Percentiles rank a stretch among this genome's conserved stretches.
Conservation (phyloP, 1,140 invertebrate genomes). For the Cherax quadricarinatus region DNA sequence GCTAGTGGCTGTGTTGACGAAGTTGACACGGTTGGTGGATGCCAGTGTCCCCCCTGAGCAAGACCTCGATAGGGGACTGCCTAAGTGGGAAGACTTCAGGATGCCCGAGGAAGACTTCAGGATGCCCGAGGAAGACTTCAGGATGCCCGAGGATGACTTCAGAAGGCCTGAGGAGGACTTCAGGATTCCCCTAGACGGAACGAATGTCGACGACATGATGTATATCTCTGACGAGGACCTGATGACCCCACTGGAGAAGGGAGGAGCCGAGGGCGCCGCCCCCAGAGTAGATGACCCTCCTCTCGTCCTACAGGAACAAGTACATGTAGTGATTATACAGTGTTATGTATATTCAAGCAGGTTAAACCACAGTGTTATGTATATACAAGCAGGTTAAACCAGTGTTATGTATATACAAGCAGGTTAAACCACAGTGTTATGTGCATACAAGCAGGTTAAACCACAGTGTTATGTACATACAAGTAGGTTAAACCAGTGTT, state of each 20-base stretch:
- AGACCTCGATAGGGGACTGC: slow-evolving; percentile 16
- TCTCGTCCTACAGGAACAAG: too few relatives aligned
- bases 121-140: slow-evolving; percentile 16
- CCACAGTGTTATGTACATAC: too few relatives aligned
- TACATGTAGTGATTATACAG: too few relatives aligned
- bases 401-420: too few relatives aligned
- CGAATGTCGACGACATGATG: not conserved
- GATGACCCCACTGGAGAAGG: slow-evolving; percentile 1
- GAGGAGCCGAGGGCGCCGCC: not conserved
- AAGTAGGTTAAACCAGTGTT: too few relatives aligned
- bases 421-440: too few relatives aligned
- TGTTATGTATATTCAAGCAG: too few relatives aligned
- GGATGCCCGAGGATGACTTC: slow-evolving; percentile 47
- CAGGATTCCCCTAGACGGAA: slow-evolving; percentile 28
- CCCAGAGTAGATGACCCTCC: not conserved
- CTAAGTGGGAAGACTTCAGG: slow-evolving; percentile 7
- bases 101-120: slow-evolving; percentile 48
- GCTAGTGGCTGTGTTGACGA: slow-evolving; percentile 8
- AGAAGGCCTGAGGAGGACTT: slow-evolving; percentile 45
- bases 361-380: too few relatives aligned
- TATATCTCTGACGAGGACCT: slow-evolving; percentile 38
- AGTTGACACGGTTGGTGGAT: slow-evolving; percentile 23
- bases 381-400: too few relatives aligned
- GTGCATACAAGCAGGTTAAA: too few relatives aligned
- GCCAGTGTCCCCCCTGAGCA: slow-evolving; percentile 7